Evolutionary conservation across 2,888 invertebrate genomes (phyloP).

Genomic region (Eupithecia exiguata): DNA sequence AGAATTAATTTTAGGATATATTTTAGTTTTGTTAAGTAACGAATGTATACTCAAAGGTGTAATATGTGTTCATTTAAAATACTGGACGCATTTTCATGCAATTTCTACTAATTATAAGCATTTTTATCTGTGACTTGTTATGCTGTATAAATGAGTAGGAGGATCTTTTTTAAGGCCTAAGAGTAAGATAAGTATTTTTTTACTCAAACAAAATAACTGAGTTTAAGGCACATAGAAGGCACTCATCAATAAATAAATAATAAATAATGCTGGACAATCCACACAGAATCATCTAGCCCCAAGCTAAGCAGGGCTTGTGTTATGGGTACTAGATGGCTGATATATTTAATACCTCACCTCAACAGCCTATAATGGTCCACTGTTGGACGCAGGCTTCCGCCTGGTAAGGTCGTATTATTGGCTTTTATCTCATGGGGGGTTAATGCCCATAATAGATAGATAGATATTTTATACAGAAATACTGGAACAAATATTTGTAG

Average conservation of each 20-base stretch:
- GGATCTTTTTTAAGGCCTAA: neutral
- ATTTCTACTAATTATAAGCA: neutral
- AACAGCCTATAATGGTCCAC: no score
- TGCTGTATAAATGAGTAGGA: neutral
- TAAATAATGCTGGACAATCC: no score
- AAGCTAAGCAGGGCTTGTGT: no score
- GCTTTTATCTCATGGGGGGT: no score
- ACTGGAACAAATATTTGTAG: no score
- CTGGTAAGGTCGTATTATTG: no score
- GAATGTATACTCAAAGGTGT: neutral
- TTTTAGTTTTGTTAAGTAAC: neutral
- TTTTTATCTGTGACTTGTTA: neutral
- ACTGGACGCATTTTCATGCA: slow-evolving; percentile 5
- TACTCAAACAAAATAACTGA: neutral
- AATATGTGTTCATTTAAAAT: slow-evolving; percentile 7
- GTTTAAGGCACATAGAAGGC: neutral
- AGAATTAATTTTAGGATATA: neutral
- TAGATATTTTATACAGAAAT: no score
- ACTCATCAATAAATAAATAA: neutral
- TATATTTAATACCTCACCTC: no score
- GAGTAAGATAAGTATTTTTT: neutral
- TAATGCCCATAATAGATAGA: no score
- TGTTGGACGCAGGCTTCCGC: no score
- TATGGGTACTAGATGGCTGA: no score
- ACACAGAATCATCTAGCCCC: no score